Evolutionary conservation across 2,888 invertebrate genomes (phyloP).

Genomic region (Alviniconcha strummeri): DNA sequence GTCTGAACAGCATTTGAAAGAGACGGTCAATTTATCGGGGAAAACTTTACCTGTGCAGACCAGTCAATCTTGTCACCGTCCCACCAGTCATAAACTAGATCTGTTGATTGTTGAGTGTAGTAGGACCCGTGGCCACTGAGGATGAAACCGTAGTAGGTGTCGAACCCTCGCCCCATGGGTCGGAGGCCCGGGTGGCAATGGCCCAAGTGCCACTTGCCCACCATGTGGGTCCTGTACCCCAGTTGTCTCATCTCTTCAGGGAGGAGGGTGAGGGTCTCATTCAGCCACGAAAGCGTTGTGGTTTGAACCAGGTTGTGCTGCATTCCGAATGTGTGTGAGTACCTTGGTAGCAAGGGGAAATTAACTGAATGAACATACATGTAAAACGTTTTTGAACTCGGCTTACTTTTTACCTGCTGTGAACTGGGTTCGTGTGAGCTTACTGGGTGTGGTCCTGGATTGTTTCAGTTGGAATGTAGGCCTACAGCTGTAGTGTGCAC

Average conservation of each 20-base stretch:
- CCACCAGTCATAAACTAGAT: neutral
- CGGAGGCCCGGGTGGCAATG: constrained; percentile 8
- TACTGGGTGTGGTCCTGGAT: too few species aligned
- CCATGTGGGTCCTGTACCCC: constrained; percentile 25
- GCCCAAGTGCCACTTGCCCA: neutral
- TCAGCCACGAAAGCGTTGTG: neutral
- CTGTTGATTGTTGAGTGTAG: neutral
- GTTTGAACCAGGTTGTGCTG: neutral
- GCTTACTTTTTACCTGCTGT: too few species aligned
- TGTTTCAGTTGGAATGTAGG: too few species aligned
- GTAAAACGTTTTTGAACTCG: too few species aligned
- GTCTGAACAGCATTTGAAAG: too few species aligned
- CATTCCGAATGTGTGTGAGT: constrained; percentile 22
- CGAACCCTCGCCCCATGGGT: constrained; percentile 15
- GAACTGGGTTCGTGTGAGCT: too few species aligned
- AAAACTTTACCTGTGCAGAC: constrained; percentile 7
- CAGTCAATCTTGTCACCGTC: constrained; percentile 16
- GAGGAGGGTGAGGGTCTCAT: constrained; percentile 7
- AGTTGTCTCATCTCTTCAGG: neutral
- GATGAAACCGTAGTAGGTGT: constrained; percentile 10
- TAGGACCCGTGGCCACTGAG: constrained; percentile 9
- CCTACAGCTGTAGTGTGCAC: too few species aligned
- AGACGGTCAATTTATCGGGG: too few species aligned
- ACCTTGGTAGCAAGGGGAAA: neutral
- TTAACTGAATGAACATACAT: too few species aligned